phyloP scores from a whole-genome alignment of 2,888 invertebrate genomes.

The Apamea crenata region DNA sequence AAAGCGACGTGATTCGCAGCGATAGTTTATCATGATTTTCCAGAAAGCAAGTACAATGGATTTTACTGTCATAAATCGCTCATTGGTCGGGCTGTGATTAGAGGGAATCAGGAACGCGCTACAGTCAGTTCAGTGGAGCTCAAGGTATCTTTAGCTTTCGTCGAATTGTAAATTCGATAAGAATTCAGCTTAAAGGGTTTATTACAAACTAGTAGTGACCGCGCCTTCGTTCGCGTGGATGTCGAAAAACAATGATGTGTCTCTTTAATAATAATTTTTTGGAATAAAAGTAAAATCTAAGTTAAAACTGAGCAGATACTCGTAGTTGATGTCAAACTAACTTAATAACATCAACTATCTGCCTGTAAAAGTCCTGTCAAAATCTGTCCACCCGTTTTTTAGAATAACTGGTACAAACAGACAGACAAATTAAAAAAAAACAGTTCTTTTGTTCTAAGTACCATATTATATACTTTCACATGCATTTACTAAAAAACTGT shows the following conservation, averaged over 20 bases:
- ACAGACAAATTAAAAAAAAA: too few species aligned
- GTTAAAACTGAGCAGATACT: not conserved
- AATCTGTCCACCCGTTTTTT: not conserved
- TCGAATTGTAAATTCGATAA: constrained; percentile 11
- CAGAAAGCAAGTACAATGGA: constrained; percentile 57
- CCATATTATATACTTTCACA: too few species aligned
- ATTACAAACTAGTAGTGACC: not conserved
- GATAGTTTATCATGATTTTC: constrained; percentile 62
- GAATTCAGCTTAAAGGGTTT: not conserved
- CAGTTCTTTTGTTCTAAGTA: too few species aligned
- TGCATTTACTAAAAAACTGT: too few species aligned
- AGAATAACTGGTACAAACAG: not conserved
- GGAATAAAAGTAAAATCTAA: not conserved
- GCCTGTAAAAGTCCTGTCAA: not conserved
- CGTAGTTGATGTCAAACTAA: not conserved
- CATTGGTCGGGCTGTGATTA: constrained; percentile 49
- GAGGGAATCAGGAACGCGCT: constrained; percentile 34
- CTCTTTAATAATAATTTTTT: not conserved
- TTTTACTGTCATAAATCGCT: constrained; percentile 59
- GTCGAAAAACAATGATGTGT: not conserved
- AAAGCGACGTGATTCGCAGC: constrained; percentile 41
- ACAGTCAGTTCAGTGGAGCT: constrained; percentile 39
- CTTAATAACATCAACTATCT: too few species aligned
- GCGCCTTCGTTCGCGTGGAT: not conserved
- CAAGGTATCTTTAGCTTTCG: constrained; percentile 2